Evolutionary conservation across 1,140 invertebrate species (phyloP).

Genomic region (Pseudomyrmex gracilis): DNA sequence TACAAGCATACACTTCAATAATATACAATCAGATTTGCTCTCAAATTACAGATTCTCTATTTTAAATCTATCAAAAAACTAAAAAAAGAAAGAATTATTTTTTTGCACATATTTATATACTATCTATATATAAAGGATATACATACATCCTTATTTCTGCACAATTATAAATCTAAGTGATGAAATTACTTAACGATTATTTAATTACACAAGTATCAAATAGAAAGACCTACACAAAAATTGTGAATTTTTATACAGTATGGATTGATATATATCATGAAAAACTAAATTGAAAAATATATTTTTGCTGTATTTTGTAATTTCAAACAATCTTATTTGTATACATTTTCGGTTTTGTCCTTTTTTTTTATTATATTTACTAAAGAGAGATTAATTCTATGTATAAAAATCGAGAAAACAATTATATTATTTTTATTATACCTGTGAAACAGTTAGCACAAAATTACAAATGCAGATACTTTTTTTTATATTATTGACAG

Average conservation of each 20-base stretch:
- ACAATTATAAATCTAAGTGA: too few relatives aligned
- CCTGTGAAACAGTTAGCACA: neutral
- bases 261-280: too few relatives aligned
- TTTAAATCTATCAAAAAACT: slow-evolving; percentile 50
- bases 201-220: too few relatives aligned
- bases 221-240: too few relatives aligned
- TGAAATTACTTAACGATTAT: neutral
- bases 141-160: neutral
- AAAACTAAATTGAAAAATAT: too few relatives aligned
- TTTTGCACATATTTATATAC: slow-evolving; percentile 28
- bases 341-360: too few relatives aligned
- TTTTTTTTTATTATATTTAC: too few relatives aligned
- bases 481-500: neutral
- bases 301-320: too few relatives aligned
- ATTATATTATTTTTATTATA: slow-evolving; percentile 11
- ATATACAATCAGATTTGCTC: slow-evolving; percentile 72
- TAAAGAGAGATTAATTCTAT: too few relatives aligned
- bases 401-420: too few relatives aligned
- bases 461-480: slow-evolving; percentile 19
- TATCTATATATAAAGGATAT: slow-evolving; percentile 19
- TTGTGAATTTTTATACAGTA: too few relatives aligned
- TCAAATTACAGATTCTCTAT: slow-evolving; percentile 60
- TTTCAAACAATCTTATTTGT: too few relatives aligned
- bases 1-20: slow-evolving; percentile 65
- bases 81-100: slow-evolving; percentile 15